A percentile compares a stretch with the other conserved stretches of the same genome.
These are phyloP conservation scores for Solenodon paradoxus DNA, from an alignment of 2,113 vertebrate genomes.

Conservation along the genomic window DNA sequence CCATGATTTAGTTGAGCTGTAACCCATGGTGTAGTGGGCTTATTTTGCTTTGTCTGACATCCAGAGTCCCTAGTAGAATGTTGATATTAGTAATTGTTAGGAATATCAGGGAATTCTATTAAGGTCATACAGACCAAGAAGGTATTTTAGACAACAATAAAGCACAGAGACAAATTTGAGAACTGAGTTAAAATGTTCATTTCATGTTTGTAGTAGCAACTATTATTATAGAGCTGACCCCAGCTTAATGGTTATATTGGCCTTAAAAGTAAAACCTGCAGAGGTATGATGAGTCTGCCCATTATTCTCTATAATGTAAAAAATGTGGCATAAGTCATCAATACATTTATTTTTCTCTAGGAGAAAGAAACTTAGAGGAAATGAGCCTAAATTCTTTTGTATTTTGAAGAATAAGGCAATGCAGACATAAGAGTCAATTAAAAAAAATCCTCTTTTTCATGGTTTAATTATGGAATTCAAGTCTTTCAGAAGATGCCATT, in stretches of 20 bases:
- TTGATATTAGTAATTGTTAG: neutral
- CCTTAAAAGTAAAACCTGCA: neutral
- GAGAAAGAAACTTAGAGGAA: neutral
- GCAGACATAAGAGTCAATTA: neutral
- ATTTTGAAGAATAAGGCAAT: neutral
- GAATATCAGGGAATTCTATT: neutral
- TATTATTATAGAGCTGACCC: neutral
- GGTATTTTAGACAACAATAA: neutral
- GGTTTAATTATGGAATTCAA: neutral
- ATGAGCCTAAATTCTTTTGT: neutral
- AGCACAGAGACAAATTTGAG: neutral
- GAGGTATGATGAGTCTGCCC: neutral
- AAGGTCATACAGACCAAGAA: neutral
- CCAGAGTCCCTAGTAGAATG: neutral
- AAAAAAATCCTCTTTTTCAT: neutral
- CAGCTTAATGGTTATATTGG: neutral
- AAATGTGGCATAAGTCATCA: neutral
- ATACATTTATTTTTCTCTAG: neutral
- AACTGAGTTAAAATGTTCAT: neutral
- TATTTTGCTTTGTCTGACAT: neutral
- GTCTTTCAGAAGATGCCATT: neutral
- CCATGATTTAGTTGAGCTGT: no score
- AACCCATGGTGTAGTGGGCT: neutral
- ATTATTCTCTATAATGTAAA: neutral
- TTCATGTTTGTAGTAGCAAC: neutral